Evolutionary conservation across 2,888 invertebrate genomes (phyloP).

Genomic region (Drosophila quinaria): DNA sequence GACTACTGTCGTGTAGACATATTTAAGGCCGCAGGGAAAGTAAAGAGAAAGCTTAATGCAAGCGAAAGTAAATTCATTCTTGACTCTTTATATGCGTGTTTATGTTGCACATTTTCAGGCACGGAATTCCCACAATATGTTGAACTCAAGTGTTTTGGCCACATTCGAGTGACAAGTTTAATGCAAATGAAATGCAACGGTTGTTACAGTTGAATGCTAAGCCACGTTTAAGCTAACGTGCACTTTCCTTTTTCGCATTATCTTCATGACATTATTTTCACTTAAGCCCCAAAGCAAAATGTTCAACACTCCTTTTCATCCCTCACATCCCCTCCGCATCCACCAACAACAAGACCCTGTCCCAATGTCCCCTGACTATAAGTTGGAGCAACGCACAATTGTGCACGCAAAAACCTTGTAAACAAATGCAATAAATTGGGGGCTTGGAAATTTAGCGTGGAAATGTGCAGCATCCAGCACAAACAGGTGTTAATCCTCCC

Average conservation of each 20-base stretch:
- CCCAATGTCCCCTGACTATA: constrained; percentile 36
- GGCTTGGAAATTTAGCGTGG: constrained; percentile 66
- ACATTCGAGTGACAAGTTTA: constrained; percentile 53
- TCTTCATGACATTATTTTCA: constrained; percentile 71
- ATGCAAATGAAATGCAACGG: constrained; percentile 71
- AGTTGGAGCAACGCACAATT: constrained; percentile 64
- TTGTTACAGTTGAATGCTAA: constrained; percentile 28
- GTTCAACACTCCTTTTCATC: constrained; percentile 9
- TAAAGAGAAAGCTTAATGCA: constrained; percentile 3
- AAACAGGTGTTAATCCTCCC: constrained; percentile 81
- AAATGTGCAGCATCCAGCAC: constrained; percentile 61
- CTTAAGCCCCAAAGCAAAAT: constrained; percentile 64
- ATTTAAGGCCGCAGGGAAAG: constrained; percentile 8
- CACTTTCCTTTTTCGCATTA: constrained; percentile 75
- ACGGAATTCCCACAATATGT: constrained; percentile 27
- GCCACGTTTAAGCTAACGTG: constrained; percentile 46
- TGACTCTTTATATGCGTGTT: constrained; percentile 39
- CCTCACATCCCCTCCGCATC: not conserved
- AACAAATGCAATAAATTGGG: constrained; percentile 77
- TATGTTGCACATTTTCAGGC: constrained; percentile 12
- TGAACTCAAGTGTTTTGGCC: constrained; percentile 44
- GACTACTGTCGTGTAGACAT: not conserved
- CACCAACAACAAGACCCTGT: not conserved
- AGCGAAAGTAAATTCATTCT: constrained; percentile 20
- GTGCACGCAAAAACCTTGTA: constrained; percentile 78